phyloP scores from a whole-genome alignment of 1,140 invertebrate species.

The Rhynchophorus ferrugineus region DNA sequence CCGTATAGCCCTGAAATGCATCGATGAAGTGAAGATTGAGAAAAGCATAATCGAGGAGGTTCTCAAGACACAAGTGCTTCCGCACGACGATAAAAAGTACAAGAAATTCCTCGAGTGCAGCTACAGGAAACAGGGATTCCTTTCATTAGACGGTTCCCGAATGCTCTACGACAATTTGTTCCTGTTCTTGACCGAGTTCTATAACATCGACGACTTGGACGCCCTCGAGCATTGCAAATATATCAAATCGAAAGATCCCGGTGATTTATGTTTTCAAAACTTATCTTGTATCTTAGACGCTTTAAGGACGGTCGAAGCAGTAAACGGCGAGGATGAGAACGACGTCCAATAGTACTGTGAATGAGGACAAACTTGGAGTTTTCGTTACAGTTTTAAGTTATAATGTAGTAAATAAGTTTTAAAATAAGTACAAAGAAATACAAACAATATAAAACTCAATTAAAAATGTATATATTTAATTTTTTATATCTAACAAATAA shows the following conservation, averaged over 20 bases:
- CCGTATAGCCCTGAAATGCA: constrained; percentile 18
- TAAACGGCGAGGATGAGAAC: neutral
- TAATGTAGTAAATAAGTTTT: too few relatives aligned
- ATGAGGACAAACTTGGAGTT: too few relatives aligned
- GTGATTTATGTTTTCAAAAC: constrained; percentile 12
- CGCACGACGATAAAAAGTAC: constrained; percentile 20
- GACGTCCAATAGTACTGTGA: neutral
- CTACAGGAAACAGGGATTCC: constrained; percentile 29
- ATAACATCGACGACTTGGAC: constrained; percentile 7
- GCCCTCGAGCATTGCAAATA: constrained; percentile 13
- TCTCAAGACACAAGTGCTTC: constrained; percentile 4
- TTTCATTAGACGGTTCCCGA: constrained; percentile 18
- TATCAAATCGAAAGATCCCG: constrained; percentile 5
- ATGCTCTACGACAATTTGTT: constrained; percentile 16
- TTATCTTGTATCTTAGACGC: constrained; percentile 11
- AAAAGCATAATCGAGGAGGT: constrained; percentile 12
- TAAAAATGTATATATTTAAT: neutral
- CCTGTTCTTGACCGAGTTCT: constrained; percentile 12
- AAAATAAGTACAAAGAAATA: constrained; percentile 55
- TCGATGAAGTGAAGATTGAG: constrained; percentile 20
- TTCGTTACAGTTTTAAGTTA: too few relatives aligned
- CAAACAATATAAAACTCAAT: neutral
- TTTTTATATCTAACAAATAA: constrained; percentile 62
- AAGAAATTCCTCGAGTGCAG: constrained; percentile 27
- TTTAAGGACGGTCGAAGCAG: neutral